A percentile compares a stretch with the other conserved stretches of the same genome.
Conservation (phyloP, 2,888 invertebrate genomes). For the Hermaeophaga mercurialis region DNA sequence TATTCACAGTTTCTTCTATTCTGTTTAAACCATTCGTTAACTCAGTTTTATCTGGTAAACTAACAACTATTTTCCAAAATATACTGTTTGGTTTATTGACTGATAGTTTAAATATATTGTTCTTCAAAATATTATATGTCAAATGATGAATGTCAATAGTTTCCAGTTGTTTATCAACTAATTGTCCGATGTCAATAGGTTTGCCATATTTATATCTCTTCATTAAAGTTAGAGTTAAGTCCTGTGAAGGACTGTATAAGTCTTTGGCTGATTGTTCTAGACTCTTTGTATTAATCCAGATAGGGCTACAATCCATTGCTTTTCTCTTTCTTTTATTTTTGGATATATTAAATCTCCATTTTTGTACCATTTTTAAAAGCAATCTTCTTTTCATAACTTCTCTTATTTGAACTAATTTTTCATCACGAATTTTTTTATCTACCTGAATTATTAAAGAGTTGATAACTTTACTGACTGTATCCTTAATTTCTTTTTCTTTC, state of each 20-base stretch:
- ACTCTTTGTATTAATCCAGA: conserved; percentile 60
- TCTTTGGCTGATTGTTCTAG: conserved; percentile 56
- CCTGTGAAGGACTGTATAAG: conserved; percentile 57
- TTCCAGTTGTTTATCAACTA: conserved; percentile 35
- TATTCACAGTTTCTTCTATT: conserved; percentile 40
- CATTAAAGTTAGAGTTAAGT: conserved; percentile 57
- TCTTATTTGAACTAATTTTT: conserved; percentile 55
- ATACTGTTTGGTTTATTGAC: conserved; percentile 46
- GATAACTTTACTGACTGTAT: conserved; percentile 49
- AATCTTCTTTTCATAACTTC: conserved; percentile 50
- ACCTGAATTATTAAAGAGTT: conserved; percentile 51
- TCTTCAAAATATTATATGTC: conserved; percentile 44
- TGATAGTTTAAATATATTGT: conserved; percentile 42
- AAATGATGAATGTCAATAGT: conserved; percentile 46
- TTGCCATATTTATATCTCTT: conserved; percentile 60
- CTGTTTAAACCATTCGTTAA: conserved; percentile 35
- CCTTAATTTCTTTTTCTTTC: conserved; percentile 42
- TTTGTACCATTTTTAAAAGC: conserved; percentile 54
- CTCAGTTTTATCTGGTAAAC: conserved; percentile 59
- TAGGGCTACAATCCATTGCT: conserved; percentile 62
- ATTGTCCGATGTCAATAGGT: conserved; percentile 41
- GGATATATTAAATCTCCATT: conserved; percentile 58
- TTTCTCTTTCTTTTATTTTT: conserved; percentile 58
- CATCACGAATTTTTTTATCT: conserved; percentile 49
- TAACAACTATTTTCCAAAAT: conserved; percentile 69